Evolutionary conservation across 2,113 vertebrate species (phyloP), one percentile per base, ranked within the genome.

Genomic region (Bubo scandiacus): DNA sequence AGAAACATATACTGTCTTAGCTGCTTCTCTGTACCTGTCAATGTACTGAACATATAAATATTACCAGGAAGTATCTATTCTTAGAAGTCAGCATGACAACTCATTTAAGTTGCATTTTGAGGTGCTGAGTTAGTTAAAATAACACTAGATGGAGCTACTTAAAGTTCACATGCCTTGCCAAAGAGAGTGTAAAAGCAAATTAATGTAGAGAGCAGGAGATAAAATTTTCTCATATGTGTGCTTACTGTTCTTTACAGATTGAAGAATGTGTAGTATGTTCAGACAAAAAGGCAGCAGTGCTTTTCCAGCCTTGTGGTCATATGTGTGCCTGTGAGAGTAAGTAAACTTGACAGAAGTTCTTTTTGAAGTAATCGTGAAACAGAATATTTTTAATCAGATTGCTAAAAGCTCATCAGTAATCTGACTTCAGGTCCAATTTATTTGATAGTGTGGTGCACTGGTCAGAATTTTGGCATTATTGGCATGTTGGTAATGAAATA

Each of bases 261-360:
- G 99, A 99, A 97, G 99, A 99, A 98, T 99, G 99, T 58, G 99
- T 99, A 23, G 99, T 99, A 12, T 99, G 99, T 97, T 99, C 99
- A 40, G 99, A 99, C 96, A 99, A 99, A 98, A 99, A 99, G 96
- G 99, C 99, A 94, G 99, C 99, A 32, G 99, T 99, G 52, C 98
- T 99, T 90, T 99, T 99, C 97, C 99, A 99, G 94, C 99, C 99
- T 89, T 99, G 99, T 87, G 99, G 99, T 92, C 99, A 99, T 98
- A 99, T 99, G 99, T 99, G 99, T 97, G 99, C 99, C 96, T 99
- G 99, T 98, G 99, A 99, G 96, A 99, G 99, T 99, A 98, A 99
- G 99, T 99, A 86, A 62, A 59, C 67, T 72, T 52, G 23, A 11
- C 2, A 42, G n/a, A 51, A 54, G 34, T 62, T 52, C 32, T 74